A percentile compares a stretch with the other conserved stretches of the same genome.
phyloP scores from a whole-genome alignment of 2,888 invertebrate genomes.

The Tenthredo notha region DNA sequence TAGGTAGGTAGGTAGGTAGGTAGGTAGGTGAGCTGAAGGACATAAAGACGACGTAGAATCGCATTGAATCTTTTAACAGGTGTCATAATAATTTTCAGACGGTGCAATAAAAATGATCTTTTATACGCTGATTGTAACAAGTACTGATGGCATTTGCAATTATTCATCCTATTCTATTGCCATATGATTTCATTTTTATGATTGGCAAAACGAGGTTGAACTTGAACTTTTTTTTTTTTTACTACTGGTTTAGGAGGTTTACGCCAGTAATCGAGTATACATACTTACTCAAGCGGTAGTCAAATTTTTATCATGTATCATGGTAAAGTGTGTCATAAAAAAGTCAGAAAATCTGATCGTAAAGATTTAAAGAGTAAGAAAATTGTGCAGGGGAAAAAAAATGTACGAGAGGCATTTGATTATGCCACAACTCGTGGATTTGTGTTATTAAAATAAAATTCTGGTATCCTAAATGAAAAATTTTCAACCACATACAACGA shows the following conservation, averaged over 20 bases:
- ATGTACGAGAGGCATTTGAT: neutral
- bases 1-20: too few relatives aligned
- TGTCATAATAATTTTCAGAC: neutral
- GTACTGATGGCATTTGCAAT: neutral
- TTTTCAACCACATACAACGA: neutral
- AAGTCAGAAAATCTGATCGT: neutral
- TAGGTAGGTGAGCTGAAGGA: neutral
- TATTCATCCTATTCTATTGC: neutral
- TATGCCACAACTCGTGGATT: neutral
- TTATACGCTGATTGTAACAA: neutral
- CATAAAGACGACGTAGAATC: neutral
- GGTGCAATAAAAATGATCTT: neutral
- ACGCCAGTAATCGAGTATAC: conserved; percentile 2
- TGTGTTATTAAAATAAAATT: conserved; percentile 2
- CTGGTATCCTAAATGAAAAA: neutral
- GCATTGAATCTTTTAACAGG: neutral
- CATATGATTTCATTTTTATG: neutral
- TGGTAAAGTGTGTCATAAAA: conserved; percentile 8
- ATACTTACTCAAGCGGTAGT: conserved; percentile 24
- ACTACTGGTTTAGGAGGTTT: neutral
- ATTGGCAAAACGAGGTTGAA: neutral
- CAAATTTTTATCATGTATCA: neutral
- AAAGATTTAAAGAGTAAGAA: neutral
- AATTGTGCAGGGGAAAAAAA: neutral
- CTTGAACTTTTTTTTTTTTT: neutral